Percentiles rank a stretch among this genome's conserved stretches.
These are phyloP conservation scores for Taenioides sp. DNA, from an alignment of 2,797 vertebrate genomes.

Conservation along the genomic window DNA sequence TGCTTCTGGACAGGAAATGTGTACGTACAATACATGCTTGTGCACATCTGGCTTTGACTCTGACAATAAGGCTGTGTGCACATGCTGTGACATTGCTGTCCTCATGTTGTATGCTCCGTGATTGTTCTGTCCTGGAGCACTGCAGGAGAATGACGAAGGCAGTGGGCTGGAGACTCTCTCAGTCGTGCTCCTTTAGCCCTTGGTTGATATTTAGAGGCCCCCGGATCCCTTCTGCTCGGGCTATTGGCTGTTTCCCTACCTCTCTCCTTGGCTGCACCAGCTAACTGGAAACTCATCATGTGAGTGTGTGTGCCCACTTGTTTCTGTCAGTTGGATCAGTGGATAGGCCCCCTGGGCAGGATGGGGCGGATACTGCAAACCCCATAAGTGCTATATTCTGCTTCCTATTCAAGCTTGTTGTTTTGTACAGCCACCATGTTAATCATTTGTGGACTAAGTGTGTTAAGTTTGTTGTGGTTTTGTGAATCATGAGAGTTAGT, in stretches of 20 bases:
- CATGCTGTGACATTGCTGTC: conserved; percentile 10
- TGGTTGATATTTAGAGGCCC: conserved; percentile 59
- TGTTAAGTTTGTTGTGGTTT: conserved; percentile 39
- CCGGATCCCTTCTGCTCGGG: conserved; percentile 48
- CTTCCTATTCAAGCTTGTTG: conserved; percentile 42
- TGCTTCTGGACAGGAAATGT: conserved; percentile 1
- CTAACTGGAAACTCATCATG: conserved; percentile 61
- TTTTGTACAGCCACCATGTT: conserved; percentile 56
- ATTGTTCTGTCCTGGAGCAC: conserved; percentile 36
- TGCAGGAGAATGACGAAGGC: conserved; percentile 50
- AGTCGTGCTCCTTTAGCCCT: conserved; percentile 39
- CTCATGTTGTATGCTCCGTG: conserved; percentile 20
- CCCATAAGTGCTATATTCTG: conserved; percentile 35
- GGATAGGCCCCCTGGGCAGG: conserved; percentile 46
- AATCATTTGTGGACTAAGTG: conserved; percentile 59
- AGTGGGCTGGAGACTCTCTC: conserved; percentile 29
- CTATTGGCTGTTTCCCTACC: conserved; percentile 52
- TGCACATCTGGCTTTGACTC: not conserved
- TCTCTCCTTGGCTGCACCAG: conserved; percentile 47
- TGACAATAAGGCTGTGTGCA: conserved; percentile 14
- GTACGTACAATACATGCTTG: not conserved
- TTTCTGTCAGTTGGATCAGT: conserved; percentile 50
- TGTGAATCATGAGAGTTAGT: conserved; percentile 33
- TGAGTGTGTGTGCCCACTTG: conserved; percentile 39
- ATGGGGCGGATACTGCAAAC: conserved; percentile 37